Evolutionary conservation across 2,888 invertebrate species (phyloP).

Genomic region (Unio delphinus): DNA sequence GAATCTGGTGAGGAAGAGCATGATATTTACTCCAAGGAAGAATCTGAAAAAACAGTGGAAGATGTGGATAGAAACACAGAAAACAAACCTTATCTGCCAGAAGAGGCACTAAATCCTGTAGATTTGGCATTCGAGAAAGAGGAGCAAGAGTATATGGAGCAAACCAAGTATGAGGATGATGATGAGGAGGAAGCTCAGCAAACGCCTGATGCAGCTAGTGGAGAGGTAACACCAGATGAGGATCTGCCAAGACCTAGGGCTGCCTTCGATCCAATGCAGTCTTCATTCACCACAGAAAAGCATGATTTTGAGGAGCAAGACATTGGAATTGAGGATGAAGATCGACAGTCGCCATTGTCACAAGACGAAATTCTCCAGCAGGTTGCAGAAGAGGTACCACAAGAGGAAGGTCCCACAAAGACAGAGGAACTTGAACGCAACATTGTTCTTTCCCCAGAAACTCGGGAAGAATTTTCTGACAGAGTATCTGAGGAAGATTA

Average conservation of each 20-base stretch:
- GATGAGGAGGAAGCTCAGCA: slow-evolving; percentile 1
- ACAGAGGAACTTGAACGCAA: slow-evolving; percentile 2
- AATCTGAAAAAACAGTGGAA: slow-evolving; percentile 3
- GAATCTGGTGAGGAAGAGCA: slow-evolving; percentile 4
- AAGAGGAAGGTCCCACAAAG: neutral
- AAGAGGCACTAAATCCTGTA: neutral
- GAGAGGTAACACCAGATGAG: neutral
- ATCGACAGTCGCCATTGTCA: no score
- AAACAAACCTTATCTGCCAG: neutral
- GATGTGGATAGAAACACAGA: neutral
- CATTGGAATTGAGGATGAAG: no score
- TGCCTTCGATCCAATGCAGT: no score
- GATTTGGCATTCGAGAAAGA: slow-evolving; percentile 2
- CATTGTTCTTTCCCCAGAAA: slow-evolving; percentile 1
- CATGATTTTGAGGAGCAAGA: no score
- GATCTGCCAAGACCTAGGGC: no score
- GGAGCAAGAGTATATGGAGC: slow-evolving; percentile 3
- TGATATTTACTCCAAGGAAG: slow-evolving; percentile 1
- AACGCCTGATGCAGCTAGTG: slow-evolving; percentile 1
- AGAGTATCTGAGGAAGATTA: slow-evolving; percentile 1
- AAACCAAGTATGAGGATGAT: neutral
- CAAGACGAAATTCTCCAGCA: neutral
- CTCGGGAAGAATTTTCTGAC: slow-evolving; percentile 1
- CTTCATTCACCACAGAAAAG: no score
- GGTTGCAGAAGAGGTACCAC: neutral